These are phyloP conservation scores for Acyrthosiphon pisum DNA, from an alignment of 1,140 invertebrate genomes.

Conservation along the genomic window DNA sequence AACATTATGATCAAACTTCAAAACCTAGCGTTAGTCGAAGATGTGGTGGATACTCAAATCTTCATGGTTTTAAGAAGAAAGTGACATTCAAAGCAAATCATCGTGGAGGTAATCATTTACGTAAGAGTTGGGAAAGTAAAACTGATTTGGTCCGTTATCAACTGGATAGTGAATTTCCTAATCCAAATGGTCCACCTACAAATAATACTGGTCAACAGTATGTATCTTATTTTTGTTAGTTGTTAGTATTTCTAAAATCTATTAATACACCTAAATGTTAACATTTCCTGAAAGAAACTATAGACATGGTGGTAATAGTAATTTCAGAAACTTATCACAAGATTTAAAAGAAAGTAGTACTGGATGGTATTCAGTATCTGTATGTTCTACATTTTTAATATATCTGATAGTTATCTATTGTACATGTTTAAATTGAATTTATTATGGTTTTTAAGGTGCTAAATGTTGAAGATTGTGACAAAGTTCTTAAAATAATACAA, in stretches of 20 bases:
- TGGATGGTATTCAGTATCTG: constrained; percentile 46
- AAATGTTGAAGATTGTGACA: constrained; percentile 43
- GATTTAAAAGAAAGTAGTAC: constrained; percentile 34
- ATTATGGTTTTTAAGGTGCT: constrained; percentile 30
- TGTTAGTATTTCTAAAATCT: background rate
- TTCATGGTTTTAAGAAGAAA: constrained; percentile 21
- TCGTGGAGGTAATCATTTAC: background rate
- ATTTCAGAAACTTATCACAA: background rate
- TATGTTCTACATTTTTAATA: constrained; percentile 40
- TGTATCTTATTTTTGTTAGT: background rate
- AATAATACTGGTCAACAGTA: constrained; percentile 24
- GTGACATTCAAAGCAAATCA: constrained; percentile 42
- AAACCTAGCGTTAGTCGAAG: constrained; percentile 36
- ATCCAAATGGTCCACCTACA: background rate
- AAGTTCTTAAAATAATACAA: constrained; percentile 53
- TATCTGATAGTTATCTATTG: background rate
- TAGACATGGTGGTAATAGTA: constrained; percentile 1
- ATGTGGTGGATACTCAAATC: constrained; percentile 3
- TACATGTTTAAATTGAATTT: background rate
- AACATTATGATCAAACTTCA: constrained; percentile 23
- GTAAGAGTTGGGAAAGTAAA: constrained; percentile 38
- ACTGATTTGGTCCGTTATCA: constrained; percentile 29
- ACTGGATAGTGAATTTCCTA: constrained; percentile 23
- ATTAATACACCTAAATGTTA: background rate
- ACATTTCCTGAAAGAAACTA: constrained; percentile 31